A percentile compares a stretch with the other conserved stretches of the same genome.
phyloP scores from a whole-genome alignment of 2,888 invertebrate species.

The Linnaemya vulpina region DNA sequence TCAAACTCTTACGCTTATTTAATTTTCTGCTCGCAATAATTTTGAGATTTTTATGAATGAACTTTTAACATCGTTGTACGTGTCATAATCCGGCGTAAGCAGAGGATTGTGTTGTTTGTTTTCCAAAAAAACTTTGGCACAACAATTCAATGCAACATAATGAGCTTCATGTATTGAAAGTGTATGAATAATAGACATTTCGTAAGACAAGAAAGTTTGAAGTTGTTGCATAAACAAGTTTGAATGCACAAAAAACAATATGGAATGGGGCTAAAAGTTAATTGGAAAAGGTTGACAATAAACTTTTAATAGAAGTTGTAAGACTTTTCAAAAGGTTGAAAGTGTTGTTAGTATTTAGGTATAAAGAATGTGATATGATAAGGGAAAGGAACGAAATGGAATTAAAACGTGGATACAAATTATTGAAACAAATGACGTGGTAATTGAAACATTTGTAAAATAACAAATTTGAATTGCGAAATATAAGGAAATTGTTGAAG shows the following conservation, averaged over 20 bases:
- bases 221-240: background rate
- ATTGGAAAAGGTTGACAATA: background rate
- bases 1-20: conserved; percentile 19
- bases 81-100: conserved; percentile 33
- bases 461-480: too few species aligned
- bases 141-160: conserved; percentile 42
- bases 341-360: too few species aligned
- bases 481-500: too few species aligned
- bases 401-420: too few species aligned
- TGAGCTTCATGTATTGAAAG: conserved; percentile 33
- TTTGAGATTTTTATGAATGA: conserved; percentile 40
- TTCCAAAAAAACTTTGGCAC: conserved; percentile 58
- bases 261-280: conserved; percentile 14
- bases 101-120: conserved; percentile 25
- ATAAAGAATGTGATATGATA: too few species aligned
- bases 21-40: conserved; percentile 7
- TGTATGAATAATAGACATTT: conserved; percentile 7
- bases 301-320: background rate
- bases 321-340: too few species aligned
- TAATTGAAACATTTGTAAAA: too few species aligned
- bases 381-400: background rate
- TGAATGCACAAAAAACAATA: conserved; percentile 20
- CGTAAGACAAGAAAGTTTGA: background rate
- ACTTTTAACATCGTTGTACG: conserved; percentile 2
- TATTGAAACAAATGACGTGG: too few species aligned